Conservation (phyloP, 2,888 invertebrate genomes). For the Globia sparganii region DNA sequence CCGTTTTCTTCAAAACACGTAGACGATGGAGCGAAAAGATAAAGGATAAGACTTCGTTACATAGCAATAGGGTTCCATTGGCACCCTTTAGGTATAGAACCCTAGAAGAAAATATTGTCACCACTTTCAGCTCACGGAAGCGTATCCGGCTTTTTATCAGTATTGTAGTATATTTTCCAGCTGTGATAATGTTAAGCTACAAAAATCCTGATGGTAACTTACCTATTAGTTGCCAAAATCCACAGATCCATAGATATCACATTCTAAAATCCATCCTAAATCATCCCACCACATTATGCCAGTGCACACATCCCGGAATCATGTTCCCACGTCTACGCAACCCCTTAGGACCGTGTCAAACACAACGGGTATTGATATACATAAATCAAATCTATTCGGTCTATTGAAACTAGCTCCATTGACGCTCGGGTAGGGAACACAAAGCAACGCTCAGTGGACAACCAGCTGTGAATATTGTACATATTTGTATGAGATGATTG, state of each 20-base stretch:
- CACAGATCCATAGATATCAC: background rate
- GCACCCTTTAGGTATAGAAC: background rate
- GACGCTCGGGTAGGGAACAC: conserved; percentile 42
- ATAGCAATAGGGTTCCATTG: background rate
- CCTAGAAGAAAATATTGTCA: background rate
- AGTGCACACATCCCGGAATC: conserved; percentile 21
- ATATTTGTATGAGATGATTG: conserved; percentile 49
- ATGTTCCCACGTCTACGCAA: conserved; percentile 34
- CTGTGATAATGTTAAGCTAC: background rate
- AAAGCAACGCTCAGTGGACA: conserved; percentile 41
- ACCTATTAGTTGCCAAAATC: background rate
- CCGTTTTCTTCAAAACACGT: background rate
- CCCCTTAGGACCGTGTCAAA: conserved; percentile 59
- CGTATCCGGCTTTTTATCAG: background rate
- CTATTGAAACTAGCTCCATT: conserved; percentile 67
- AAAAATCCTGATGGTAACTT: background rate
- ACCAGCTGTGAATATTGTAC: conserved; percentile 55
- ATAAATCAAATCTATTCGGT: conserved; percentile 76
- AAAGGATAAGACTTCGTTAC: background rate
- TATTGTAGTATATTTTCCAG: background rate
- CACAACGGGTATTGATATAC: conserved; percentile 64
- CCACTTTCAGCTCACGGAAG: background rate
- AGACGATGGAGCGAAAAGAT: background rate
- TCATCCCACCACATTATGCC: conserved; percentile 10
- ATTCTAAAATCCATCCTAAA: background rate